Base-by-base conservation (phyloP, 2,888 invertebrate genomes). In the Ectemnius continuus region DNA sequence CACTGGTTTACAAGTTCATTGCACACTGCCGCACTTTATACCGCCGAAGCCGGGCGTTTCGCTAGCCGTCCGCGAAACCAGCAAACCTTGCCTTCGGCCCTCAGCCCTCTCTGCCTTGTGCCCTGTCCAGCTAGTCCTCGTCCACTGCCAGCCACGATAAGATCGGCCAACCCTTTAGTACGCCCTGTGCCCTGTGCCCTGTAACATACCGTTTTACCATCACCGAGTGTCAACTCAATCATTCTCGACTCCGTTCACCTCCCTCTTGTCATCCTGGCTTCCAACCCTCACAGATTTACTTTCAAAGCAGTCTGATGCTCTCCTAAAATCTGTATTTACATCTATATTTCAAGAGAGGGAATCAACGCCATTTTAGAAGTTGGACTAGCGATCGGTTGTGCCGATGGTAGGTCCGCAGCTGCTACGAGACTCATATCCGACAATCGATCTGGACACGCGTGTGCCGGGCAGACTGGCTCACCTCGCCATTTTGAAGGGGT, bases 1-100 rank as follows among this genome's bases (percentile, higher is more conserved):
- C 86, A 81, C 84, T 85, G 87, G 87, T 85, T 86, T 84, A 88
- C 88, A 89, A 88, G 87, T 88, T 88, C 88, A 88, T 88, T 86
- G 85, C 85, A 82, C 83, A 83, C 84, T 84, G 78, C 84, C 81
- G 36, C 36, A 82, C 84, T 82, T 78, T 84, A 78, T 81, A 75
- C 81, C 68, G 62, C 67, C 80, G 66, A 69, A 14, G 20, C 78
- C 60, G 66, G 56, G 67, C 61, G 16, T 20, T 60, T 23, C 61
- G 64, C 66, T 56, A 61, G 61, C 71, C 46, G 45, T 59, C 36
- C 36, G 28, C 36, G 36, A 36, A 11, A 36, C 36, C 36, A 36
- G 36, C 36, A 36, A 36, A 36, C 36, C 36, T 36, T 36, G 36
- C 36, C 36, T 11, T 36, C 36, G 8, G 36, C 36, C 52, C 16